These are phyloP conservation scores for Ceratothoa steindachneri DNA, from an alignment of 2,888 invertebrate genomes.

Conservation along the genomic window DNA sequence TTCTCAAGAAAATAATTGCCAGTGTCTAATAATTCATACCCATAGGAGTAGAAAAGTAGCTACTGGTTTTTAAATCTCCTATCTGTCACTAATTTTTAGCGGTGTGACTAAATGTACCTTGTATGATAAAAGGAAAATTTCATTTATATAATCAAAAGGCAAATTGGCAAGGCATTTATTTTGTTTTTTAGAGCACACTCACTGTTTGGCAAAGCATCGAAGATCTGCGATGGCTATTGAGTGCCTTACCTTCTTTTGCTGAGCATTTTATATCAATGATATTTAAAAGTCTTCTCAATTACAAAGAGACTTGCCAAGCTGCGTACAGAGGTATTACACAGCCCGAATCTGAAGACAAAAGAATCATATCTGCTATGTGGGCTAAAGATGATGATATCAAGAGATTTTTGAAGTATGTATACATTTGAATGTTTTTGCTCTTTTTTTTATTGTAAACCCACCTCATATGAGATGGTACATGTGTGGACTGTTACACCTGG, in stretches of 20 bases:
- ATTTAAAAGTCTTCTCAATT: slow-evolving; percentile 66
- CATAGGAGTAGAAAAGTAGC: no score
- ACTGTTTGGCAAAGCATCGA: slow-evolving; percentile 65
- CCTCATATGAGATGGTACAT: no score
- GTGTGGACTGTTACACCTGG: no score
- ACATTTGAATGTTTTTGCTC: neutral
- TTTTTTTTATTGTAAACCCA: no score
- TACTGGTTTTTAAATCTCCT: no score
- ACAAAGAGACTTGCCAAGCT: slow-evolving; percentile 62
- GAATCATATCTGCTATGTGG: slow-evolving; percentile 77
- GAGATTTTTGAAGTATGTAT: slow-evolving; percentile 73
- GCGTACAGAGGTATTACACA: slow-evolving; percentile 73
- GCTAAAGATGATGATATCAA: slow-evolving; percentile 92
- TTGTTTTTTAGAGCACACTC: slow-evolving; percentile 63
- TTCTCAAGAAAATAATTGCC: no score
- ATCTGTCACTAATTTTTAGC: no score
- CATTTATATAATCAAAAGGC: no score
- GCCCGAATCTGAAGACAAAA: slow-evolving; percentile 70
- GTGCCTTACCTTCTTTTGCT: slow-evolving; percentile 68
- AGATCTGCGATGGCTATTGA: slow-evolving; percentile 66
- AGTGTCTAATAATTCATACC: no score
- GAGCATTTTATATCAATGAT: slow-evolving; percentile 70
- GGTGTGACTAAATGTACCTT: no score
- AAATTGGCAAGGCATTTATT: no score
- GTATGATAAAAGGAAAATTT: no score